Base-by-base conservation (phyloP, 2,888 invertebrate genomes). In the Helleia helle region DNA sequence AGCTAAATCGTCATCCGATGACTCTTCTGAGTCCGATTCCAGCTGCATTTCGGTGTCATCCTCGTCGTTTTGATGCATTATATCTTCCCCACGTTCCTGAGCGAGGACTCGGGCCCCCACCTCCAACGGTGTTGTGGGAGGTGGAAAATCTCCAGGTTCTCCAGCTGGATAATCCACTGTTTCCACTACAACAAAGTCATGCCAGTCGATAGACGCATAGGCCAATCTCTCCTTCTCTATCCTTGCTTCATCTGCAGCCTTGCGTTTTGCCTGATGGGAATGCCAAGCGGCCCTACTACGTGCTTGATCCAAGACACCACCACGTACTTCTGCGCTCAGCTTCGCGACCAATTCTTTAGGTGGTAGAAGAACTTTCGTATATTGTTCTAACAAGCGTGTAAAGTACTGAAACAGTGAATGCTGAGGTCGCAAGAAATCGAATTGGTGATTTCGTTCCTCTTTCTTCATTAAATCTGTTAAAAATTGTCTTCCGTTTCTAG, bases 121-220 rank as follows among this genome's bases (percentile, higher is more conserved):
- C 76, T 98, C 97, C 49, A 96, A 93, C 0, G 98, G 97, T 3
- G 96, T 98, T 0, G 98, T 99, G 0, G 98, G 99, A 2, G 98
- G 96, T 0, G 98, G 98, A 62, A 98, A 96, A 65, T 97, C 95
- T 0, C 97, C 96, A 7, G 93, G 91, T 77, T 99, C 99, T 57
- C 95, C 95, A 0, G 96, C 94, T 55, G 97, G 97, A 71, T 99
- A 99, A 73, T 99, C 99, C 0, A 99, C 99, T 0, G 99, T 99
- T 81, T 99, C 99, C 0, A 99, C 99, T 0, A 99, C 99, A 1
- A 99, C 99, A 74, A 99, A 99, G 74, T 99, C 99, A 69, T 99
- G 99, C 99, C 99, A 99, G 70, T 99, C 99, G 49, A 99, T 98
- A 62, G 96, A 96, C 0, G 98, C 97, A 69, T 99, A 99, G 0